Evolutionary conservation across 1,140 invertebrate genomes (phyloP).

Genomic region (Leptopilina clavipes): DNA sequence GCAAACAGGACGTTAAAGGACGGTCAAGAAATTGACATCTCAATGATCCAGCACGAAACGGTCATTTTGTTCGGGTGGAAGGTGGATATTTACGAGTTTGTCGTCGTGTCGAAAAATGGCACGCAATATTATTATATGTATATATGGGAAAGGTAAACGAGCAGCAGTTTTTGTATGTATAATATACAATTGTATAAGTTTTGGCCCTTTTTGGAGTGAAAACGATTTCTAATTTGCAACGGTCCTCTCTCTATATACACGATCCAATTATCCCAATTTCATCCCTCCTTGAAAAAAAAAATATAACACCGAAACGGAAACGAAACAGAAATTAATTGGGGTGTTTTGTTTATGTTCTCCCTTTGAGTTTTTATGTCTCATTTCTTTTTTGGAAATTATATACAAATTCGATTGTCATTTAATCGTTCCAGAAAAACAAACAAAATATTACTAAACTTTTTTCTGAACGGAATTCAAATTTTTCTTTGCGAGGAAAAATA

Average conservation of each 20-base stretch:
- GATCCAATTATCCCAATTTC: slow-evolving; percentile 47
- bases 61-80: slow-evolving; percentile 53
- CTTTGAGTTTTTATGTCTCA: no score
- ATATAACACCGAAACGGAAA: background rate
- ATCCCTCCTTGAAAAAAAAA: background rate
- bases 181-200: background rate
- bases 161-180: slow-evolving; percentile 9
- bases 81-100: slow-evolving; percentile 56
- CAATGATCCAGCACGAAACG: slow-evolving; percentile 34
- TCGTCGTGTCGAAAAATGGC: slow-evolving; percentile 36
- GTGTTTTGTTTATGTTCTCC: no score
- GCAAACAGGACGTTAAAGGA: slow-evolving; percentile 33
- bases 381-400: no score
- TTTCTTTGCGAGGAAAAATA: no score
- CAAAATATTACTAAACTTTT: no score
- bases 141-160: slow-evolving; percentile 42
- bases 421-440: no score
- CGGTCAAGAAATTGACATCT: slow-evolving; percentile 34
- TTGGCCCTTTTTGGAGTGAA: slow-evolving; percentile 13
- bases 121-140: slow-evolving; percentile 30
- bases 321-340: background rate
- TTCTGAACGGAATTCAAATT: no score
- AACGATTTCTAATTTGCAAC: slow-evolving; percentile 50
- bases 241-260: slow-evolving; percentile 1
- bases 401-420: no score